phyloP scores from a whole-genome alignment of 2,113 vertebrate genomes.

The Manacus vitellinus region DNA sequence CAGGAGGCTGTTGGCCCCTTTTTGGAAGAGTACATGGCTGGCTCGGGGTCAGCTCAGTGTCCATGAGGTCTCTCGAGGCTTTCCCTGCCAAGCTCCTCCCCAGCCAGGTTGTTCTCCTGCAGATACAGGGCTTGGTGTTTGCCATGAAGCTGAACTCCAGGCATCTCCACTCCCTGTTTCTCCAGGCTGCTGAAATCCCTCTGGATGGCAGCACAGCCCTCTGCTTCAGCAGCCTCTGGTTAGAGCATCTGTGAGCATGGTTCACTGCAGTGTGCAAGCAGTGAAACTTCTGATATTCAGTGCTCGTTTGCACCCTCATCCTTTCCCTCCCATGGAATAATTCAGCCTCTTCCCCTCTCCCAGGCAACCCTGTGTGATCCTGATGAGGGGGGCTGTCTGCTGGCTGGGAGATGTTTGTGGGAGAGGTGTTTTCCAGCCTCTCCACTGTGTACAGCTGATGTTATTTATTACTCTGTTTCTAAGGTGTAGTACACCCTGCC shows the following conservation, averaged over 20 bases:
- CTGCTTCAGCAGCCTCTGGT: neutral
- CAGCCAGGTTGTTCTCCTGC: neutral
- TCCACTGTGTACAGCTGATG: neutral
- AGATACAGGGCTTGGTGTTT: neutral
- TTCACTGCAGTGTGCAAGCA: accelerated
- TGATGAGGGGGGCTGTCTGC: neutral
- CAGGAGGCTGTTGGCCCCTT: neutral
- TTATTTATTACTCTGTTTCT: neutral
- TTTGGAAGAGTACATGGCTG: neutral
- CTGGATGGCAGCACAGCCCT: slow-evolving; percentile 63
- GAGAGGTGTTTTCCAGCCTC: neutral
- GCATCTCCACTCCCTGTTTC: neutral
- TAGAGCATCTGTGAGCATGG: accelerated
- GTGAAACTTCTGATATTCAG: accelerated
- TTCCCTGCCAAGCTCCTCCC: neutral
- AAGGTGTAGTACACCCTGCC: too few relatives aligned
- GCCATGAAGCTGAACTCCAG: accelerated
- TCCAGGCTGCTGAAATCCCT: neutral
- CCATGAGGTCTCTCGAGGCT: neutral
- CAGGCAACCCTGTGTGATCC: neutral
- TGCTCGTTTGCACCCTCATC: accelerated
- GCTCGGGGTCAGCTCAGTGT: neutral
- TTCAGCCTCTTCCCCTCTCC: neutral
- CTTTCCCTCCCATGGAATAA: neutral
- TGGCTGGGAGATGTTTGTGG: neutral